Conservation (phyloP, 2,888 invertebrate species). For the Iphiclides podalirius region DNA sequence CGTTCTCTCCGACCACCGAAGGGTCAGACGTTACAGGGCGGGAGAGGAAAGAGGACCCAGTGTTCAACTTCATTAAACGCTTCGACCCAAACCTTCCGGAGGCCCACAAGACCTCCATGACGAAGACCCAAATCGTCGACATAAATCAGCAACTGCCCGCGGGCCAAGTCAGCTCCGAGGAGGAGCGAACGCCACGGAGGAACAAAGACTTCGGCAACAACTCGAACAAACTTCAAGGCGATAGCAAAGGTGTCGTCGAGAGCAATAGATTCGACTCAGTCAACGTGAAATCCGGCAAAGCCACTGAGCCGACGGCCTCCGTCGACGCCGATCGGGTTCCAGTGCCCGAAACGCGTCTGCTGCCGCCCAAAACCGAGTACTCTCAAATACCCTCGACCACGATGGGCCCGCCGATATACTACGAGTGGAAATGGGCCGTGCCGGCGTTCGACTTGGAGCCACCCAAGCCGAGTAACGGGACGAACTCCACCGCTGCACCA, state of each 20-base stretch:
- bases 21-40: constrained; percentile 39
- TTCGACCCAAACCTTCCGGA: constrained; percentile 68
- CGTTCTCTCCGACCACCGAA: constrained; percentile 44
- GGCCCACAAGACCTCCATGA: constrained; percentile 59
- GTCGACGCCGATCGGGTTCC: constrained; percentile 30
- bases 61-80: constrained; percentile 67
- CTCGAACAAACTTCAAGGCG: constrained; percentile 46
- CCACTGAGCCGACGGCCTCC: constrained; percentile 28
- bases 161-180: constrained; percentile 63
- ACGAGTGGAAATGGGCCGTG: constrained; percentile 84
- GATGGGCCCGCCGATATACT: constrained; percentile 82
- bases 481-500: constrained; percentile 38
- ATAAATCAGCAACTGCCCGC: constrained; percentile 61
- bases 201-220: constrained; percentile 51
- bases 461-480: constrained; percentile 69
- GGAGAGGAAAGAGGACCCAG: constrained; percentile 43
- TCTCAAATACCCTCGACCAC: constrained; percentile 67
- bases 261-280: constrained; percentile 50
- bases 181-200: constrained; percentile 55
- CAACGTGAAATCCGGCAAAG: constrained; percentile 47
- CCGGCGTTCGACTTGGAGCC: constrained; percentile 80
- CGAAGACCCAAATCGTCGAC: constrained; percentile 60
- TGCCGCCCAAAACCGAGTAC: constrained; percentile 78
- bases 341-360: constrained; percentile 55
- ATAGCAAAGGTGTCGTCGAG: constrained; percentile 47